Conservation (phyloP, 2,888 invertebrate species). For the Notodonta dromedarius region DNA sequence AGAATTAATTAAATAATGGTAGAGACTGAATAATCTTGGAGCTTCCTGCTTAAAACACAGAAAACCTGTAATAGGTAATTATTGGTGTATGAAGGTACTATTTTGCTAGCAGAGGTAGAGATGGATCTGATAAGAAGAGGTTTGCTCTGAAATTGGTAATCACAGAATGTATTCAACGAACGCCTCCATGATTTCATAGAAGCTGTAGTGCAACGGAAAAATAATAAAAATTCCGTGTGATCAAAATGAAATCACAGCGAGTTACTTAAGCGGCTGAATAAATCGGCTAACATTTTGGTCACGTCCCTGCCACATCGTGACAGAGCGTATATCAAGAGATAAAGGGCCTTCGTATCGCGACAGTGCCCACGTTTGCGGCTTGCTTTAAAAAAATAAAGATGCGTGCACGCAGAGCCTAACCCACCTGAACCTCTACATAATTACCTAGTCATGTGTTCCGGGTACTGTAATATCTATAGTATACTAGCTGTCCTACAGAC, state of each 20-base stretch:
- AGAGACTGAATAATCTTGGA: no score
- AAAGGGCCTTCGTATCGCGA: constrained; percentile 59
- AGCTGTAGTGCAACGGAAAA: neutral
- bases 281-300: constrained; percentile 76
- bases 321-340: constrained; percentile 79
- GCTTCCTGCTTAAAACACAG: no score
- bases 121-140: no score
- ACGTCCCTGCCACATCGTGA: constrained; percentile 76
- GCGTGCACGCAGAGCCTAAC: no score
- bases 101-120: no score
- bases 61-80: neutral
- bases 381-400: constrained; percentile 1
- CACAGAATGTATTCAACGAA: neutral
- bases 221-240: constrained; percentile 38
- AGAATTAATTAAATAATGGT: no score
- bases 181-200: neutral
- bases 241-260: constrained; percentile 50
- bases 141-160: no score
- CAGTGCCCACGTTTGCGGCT: neutral
- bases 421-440: no score
- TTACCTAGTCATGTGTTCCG: no score
- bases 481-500: no score
- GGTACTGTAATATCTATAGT: no score
- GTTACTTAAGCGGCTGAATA: constrained; percentile 57
- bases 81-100: neutral